Conservation (phyloP, 2,797 vertebrate genomes). For the Squalus acanthias region DNA sequence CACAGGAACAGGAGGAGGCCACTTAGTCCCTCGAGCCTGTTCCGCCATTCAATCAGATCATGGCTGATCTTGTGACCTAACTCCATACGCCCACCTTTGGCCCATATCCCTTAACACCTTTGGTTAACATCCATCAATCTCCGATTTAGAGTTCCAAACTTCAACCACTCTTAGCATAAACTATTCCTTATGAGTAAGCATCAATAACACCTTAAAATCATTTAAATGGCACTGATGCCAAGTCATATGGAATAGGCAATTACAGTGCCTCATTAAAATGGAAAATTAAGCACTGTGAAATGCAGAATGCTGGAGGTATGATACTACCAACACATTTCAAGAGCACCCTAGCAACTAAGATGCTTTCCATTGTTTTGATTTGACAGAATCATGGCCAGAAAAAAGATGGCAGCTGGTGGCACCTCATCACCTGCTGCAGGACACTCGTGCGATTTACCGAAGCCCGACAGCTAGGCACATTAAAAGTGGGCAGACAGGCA, state of each 20-base stretch:
- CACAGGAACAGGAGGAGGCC: too few relatives aligned
- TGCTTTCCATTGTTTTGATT: background rate
- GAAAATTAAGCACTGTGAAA: background rate
- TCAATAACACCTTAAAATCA: background rate
- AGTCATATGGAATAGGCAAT: background rate
- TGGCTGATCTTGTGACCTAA: too few relatives aligned
- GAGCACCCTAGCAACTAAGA: background rate
- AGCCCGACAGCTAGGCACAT: background rate
- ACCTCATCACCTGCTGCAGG: background rate
- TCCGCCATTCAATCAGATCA: too few relatives aligned
- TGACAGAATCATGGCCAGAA: background rate
- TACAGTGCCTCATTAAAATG: background rate
- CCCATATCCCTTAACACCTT: too few relatives aligned
- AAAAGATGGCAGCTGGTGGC: background rate
- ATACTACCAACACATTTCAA: background rate
- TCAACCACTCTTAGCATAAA: background rate
- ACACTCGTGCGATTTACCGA: background rate
- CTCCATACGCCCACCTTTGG: too few relatives aligned
- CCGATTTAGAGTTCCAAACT: too few relatives aligned
- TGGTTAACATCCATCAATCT: too few relatives aligned
- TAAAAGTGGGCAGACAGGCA: background rate
- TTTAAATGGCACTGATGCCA: background rate
- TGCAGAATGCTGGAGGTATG: background rate
- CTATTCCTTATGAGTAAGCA: background rate
- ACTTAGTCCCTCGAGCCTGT: too few relatives aligned